Percentiles rank a stretch among this genome's conserved stretches.
Conservation (phyloP, 2,113 vertebrate species). For the Anarhynchus alexandrinus region DNA sequence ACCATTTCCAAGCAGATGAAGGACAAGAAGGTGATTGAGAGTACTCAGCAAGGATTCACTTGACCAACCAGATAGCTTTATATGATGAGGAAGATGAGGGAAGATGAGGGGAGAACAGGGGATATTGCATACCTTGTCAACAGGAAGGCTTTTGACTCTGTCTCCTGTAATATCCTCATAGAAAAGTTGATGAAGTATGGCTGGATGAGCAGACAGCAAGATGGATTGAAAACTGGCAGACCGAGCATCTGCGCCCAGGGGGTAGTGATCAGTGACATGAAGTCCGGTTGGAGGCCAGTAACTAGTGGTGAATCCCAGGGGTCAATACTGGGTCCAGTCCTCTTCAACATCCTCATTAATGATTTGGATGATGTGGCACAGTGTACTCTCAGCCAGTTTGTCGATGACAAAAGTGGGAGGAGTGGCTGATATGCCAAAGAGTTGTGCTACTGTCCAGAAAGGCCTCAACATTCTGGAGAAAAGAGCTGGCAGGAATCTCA, state of each 20-base stretch:
- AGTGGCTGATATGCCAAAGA: neutral
- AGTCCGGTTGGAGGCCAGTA: neutral
- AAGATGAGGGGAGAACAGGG: neutral
- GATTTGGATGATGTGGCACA: neutral
- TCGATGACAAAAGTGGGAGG: neutral
- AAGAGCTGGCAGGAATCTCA: neutral
- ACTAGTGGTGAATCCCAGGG: neutral
- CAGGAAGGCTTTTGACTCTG: neutral
- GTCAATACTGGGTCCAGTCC: fast-evolving
- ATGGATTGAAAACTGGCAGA: neutral
- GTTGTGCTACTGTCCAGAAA: neutral
- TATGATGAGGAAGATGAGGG: no score
- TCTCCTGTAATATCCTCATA: neutral
- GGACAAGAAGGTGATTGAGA: neutral
- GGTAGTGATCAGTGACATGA: no score
- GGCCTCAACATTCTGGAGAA: neutral
- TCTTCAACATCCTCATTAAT: neutral
- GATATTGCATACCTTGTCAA: neutral
- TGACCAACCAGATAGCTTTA: neutral
- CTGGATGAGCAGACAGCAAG: neutral
- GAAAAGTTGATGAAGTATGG: neutral
- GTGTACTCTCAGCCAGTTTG: neutral
- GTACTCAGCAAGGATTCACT: neutral
- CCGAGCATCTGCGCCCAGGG: fast-evolving
- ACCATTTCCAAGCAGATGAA: neutral